A percentile compares a stretch with the other conserved stretches of the same genome.
Evolutionary conservation across 2,797 vertebrate genomes (phyloP).

Genomic region (Sebastes miniatus): DNA sequence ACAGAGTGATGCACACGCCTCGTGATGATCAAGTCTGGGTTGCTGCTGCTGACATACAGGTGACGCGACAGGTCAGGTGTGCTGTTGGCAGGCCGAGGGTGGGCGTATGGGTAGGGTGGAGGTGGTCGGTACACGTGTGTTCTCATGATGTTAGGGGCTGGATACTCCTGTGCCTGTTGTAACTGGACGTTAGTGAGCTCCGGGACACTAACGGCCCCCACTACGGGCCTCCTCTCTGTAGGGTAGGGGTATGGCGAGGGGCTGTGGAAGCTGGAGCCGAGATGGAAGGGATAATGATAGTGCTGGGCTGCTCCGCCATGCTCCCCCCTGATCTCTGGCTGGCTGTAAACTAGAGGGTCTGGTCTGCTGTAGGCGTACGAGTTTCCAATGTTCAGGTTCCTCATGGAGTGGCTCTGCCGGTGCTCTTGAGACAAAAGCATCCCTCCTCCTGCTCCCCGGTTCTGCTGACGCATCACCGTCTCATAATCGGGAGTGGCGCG

Average conservation of each 20-base stretch:
- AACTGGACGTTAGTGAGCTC: conserved; percentile 97
- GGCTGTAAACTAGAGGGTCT: conserved; percentile 96
- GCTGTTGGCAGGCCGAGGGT: conserved; percentile 94
- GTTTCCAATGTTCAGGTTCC: conserved; percentile 93
- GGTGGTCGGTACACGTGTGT: conserved; percentile 96
- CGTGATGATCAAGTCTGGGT: conserved; percentile 95
- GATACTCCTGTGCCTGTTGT: conserved; percentile 94
- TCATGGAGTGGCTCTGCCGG: conserved; percentile 94
- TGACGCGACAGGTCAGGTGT: conserved; percentile 96
- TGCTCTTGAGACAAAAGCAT: conserved; percentile 86
- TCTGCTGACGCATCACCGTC: conserved; percentile 96
- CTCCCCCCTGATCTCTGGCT: conserved; percentile 96
- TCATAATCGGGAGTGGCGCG: conserved; percentile 97
- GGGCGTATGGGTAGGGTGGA: conserved; percentile 89
- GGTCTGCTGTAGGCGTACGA: conserved; percentile 95
- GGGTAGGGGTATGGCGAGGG: conserved; percentile 91
- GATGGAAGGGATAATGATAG: conserved; percentile 88
- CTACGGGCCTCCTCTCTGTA: conserved; percentile 89
- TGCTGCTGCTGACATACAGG: conserved; percentile 94
- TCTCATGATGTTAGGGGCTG: conserved; percentile 93
- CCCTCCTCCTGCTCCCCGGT: conserved; percentile 75
- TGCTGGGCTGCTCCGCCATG: conserved; percentile 73
- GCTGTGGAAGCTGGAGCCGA: conserved; percentile 95
- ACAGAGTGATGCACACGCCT: conserved; percentile 96
- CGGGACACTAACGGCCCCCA: conserved; percentile 95